Conservation (phyloP, 2,888 invertebrate species). For the Ormyrus rosae region DNA sequence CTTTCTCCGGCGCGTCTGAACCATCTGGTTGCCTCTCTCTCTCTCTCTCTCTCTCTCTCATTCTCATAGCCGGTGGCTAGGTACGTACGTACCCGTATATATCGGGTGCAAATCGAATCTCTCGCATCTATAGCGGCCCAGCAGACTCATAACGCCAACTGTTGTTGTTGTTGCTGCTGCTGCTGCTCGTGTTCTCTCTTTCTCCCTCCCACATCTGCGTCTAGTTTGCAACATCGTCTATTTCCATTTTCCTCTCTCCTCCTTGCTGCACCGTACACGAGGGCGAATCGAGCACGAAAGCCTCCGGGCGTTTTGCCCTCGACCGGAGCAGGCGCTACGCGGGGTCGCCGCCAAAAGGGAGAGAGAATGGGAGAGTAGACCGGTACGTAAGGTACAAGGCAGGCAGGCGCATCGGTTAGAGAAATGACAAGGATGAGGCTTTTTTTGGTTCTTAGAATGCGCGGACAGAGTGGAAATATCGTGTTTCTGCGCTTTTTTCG, state of each 20-base stretch:
- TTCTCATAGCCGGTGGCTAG: background rate
- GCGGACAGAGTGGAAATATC: too few species aligned
- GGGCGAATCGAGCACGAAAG: conserved; percentile 25
- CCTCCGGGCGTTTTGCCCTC: conserved; percentile 33
- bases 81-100: background rate
- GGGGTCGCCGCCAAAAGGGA: background rate
- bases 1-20: background rate
- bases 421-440: too few species aligned
- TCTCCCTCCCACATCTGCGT: background rate
- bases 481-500: too few species aligned
- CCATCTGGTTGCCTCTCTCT: conserved; percentile 19
- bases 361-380: background rate
- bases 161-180: conserved; percentile 31
- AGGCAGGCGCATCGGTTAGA: too few species aligned
- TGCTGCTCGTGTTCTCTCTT: background rate
- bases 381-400: background rate
- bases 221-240: conserved; percentile 36
- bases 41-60: background rate
- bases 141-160: conserved; percentile 46
- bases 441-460: too few species aligned
- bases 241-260: conserved; percentile 40
- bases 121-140: conserved; percentile 18
- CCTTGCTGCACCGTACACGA: conserved; percentile 7
- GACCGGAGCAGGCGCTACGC: background rate
- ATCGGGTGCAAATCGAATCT: conserved; percentile 46